Evolutionary conservation across 2,888 invertebrate genomes (phyloP).

Genomic region (Timema podura): DNA sequence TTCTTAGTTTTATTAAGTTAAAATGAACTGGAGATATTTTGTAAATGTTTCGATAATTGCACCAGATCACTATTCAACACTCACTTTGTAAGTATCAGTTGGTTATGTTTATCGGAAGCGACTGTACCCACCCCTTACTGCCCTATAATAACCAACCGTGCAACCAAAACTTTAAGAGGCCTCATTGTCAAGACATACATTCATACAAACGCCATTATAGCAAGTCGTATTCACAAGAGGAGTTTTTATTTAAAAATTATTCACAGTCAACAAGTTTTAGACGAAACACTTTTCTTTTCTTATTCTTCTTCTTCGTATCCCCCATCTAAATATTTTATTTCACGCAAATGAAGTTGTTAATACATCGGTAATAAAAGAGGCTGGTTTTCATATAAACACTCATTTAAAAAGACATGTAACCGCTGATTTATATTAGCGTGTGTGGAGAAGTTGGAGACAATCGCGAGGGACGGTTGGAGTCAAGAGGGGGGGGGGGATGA

Average conservation of each 20-base stretch:
- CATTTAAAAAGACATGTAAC: neutral
- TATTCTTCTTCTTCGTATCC: too few relatives aligned
- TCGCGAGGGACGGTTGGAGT: neutral
- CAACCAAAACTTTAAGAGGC: conserved; percentile 15
- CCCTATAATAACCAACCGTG: conserved; percentile 11
- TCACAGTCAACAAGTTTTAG: neutral
- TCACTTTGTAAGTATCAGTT: too few relatives aligned
- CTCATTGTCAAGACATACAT: neutral
- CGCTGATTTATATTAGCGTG: neutral
- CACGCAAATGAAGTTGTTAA: conserved; percentile 13
- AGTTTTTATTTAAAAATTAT: too few relatives aligned
- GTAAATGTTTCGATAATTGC: too few relatives aligned
- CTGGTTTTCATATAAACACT: conserved; percentile 9
- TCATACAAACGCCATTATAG: too few relatives aligned
- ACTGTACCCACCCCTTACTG: neutral
- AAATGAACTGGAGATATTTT: too few relatives aligned
- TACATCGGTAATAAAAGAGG: neutral
- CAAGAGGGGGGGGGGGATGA: neutral
- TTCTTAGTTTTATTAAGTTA: too few relatives aligned
- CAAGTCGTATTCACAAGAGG: too few relatives aligned
- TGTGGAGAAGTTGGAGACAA: neutral
- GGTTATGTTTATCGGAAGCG: too few relatives aligned
- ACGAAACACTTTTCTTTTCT: too few relatives aligned
- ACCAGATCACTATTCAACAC: too few relatives aligned
- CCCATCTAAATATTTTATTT: neutral